These are phyloP conservation scores for Tipula helvola DNA, from an alignment of 2,888 invertebrate species.

Conservation along the genomic window DNA sequence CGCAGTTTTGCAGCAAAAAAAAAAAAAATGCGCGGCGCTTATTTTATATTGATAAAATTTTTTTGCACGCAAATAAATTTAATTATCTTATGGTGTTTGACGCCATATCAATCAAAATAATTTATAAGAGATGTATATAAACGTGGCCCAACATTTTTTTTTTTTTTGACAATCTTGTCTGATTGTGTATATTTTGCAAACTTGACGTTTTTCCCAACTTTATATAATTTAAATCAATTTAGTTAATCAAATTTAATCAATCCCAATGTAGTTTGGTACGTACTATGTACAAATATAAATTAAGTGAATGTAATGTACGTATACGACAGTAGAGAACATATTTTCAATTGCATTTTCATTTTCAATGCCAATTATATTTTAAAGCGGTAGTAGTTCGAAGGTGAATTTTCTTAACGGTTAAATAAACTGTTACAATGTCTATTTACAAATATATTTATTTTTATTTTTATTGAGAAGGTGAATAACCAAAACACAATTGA, in stretches of 20 bases:
- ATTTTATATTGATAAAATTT: background rate
- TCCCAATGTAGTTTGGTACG: background rate
- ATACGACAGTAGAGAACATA: background rate
- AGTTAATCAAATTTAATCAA: background rate
- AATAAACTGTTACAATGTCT: background rate
- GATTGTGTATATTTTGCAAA: background rate
- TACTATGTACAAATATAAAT: background rate
- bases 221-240: background rate
- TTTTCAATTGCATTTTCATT: background rate
- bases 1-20: background rate
- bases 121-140: background rate
- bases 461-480: background rate
- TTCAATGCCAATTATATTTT: background rate
- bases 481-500: background rate
- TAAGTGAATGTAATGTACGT: background rate
- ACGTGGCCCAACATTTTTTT: background rate
- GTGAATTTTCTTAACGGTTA: background rate
- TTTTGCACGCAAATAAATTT: background rate
- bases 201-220: background rate
- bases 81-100: background rate
- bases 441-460: background rate
- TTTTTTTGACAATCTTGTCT: background rate
- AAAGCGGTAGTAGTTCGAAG: background rate
- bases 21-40: too few relatives aligned
- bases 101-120: background rate